Evolutionary conservation across 2,888 invertebrate species (phyloP), one percentile per base, ranked within the genome.

Genomic region (Acutogordius australiensis): DNA sequence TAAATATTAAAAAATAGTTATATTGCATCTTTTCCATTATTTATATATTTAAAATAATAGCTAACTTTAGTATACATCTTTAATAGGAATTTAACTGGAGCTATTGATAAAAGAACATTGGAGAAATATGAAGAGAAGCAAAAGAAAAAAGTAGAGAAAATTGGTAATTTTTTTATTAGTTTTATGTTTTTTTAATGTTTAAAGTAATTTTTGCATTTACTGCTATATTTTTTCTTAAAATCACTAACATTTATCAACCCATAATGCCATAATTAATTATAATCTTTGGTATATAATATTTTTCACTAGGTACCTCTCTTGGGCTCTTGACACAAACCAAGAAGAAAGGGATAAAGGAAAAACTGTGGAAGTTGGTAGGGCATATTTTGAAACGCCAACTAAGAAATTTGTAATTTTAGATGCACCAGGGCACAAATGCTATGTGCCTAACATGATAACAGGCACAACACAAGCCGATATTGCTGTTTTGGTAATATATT

Each of bases 41-140:
- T 23, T n/a, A 18, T 56, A 18, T 56, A 56, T 56, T 56, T 13
- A 13, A 56, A 18, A 56, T 18, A 56, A 56, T 18, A n/a, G 21
- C n/a, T 44, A 44, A 13, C n/a, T 8, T 44, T 13, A 44, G 44
- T n/a, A 44, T 8, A 56, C n/a, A 26, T 58, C 18, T 59, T 51
- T 45, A 21, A 21, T 23, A 30, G 45, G 28, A 59, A 45, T 59
- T 45, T 59, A 18, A 45, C 45, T 45, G 30, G 97, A 62, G 91
- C 91, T 91, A 94, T 99, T 59, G 97, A 99, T 71, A 94, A 97
- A 72, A 78, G 97, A 72, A 99, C 97, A 61, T 73, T 99, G 69
- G 97, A 99, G 70, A 97, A 97, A 75, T 97, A 97, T 73, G 91
- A 97, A 78, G 87, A 68, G 97, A 99, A 75, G 97, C 97, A 0